Conservation (phyloP, 1,140 invertebrate genomes). For the Hycleus phaleratus region DNA sequence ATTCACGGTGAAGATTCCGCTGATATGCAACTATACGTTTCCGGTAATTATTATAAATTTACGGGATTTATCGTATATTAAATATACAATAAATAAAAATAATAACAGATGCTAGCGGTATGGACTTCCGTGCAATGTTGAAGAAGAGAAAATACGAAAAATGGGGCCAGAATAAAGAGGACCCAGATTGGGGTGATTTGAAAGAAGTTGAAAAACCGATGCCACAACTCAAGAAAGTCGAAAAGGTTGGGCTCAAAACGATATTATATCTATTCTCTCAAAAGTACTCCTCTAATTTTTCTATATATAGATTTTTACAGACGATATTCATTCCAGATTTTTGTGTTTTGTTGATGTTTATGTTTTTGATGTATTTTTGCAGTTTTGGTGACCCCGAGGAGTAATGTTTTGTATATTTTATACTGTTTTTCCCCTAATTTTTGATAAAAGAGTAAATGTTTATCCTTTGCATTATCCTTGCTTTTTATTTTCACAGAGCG, state of each 20-base stretch:
- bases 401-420: conserved; percentile 21
- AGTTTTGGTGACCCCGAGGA: conserved; percentile 24
- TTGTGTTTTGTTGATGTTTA: conserved; percentile 8
- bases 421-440: not conserved
- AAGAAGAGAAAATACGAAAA: conserved; percentile 95
- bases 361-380: conserved; percentile 21
- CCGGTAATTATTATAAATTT: conserved; percentile 55
- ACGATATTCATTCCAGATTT: conserved; percentile 1
- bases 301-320: conserved; percentile 4
- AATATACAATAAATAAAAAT: conserved; percentile 15
- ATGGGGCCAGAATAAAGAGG: conserved; percentile 83
- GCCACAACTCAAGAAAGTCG: conserved; percentile 81
- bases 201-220: conserved; percentile 85
- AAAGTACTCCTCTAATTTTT: not conserved
- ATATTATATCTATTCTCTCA: conserved; percentile 5
- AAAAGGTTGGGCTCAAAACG: conserved; percentile 65
- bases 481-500: conserved; percentile 16
- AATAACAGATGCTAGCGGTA: conserved; percentile 76
- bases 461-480: not conserved
- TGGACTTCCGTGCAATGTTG: conserved; percentile 97
- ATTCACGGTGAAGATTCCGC: conserved; percentile 90
- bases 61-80: not conserved
- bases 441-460: conserved; percentile 17
- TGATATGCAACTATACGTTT: conserved; percentile 92
- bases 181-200: conserved; percentile 85